Conservation (phyloP, 2,797 vertebrate species). For the Danio albolineatus region DNA sequence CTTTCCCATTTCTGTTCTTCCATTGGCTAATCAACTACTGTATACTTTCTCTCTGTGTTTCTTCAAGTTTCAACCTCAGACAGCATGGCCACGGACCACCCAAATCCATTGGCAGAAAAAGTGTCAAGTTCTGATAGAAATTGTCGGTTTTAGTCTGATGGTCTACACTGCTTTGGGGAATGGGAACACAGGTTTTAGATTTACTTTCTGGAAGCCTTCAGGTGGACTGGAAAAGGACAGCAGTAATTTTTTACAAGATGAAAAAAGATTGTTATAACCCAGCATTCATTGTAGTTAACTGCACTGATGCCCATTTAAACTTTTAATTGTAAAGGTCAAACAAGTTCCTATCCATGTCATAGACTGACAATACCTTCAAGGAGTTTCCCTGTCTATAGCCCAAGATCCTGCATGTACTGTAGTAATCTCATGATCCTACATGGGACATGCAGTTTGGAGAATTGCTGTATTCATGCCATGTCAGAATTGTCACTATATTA, state of each 20-base stretch:
- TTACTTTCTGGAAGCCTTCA: not conserved
- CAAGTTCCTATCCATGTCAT: not conserved
- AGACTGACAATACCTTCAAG: not conserved
- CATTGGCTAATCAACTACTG: not conserved
- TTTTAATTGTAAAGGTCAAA: conserved; percentile 1
- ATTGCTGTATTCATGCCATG: not conserved
- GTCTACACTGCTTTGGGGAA: not conserved
- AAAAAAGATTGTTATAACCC: not conserved
- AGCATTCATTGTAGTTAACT: not conserved
- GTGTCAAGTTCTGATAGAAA: not conserved
- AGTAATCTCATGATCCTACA: not conserved
- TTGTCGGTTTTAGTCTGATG: not conserved
- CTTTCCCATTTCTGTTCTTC: conserved; percentile 13
- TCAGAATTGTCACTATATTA: too few species aligned
- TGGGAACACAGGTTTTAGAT: not conserved
- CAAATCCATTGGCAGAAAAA: conserved; percentile 8
- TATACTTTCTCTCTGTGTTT: not conserved
- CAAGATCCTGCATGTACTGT: not conserved
- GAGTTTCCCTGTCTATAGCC: not conserved
- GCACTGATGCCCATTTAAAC: not conserved
- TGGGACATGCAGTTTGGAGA: not conserved
- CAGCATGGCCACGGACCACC: conserved; percentile 1
- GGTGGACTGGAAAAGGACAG: not conserved
- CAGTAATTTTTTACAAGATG: not conserved
- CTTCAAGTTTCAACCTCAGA: conserved; percentile 8